phyloP scores from a whole-genome alignment of 2,797 vertebrate species.

The Pangasius larnaudii region DNA sequence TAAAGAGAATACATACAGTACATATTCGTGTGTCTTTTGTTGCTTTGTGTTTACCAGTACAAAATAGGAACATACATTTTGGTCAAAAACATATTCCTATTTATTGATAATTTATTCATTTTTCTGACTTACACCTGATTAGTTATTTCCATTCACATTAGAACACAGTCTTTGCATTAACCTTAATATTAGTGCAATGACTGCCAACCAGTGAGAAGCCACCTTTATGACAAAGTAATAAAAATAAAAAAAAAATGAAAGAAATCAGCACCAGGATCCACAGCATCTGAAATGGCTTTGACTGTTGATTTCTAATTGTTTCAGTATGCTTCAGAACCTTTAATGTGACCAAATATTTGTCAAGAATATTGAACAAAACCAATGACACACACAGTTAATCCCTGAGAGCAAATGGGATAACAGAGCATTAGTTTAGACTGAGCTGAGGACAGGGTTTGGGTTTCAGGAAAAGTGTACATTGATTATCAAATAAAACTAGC shows the following conservation, averaged over 20 bases:
- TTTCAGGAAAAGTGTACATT: slow-evolving; percentile 26
- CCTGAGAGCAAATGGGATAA: slow-evolving; percentile 45
- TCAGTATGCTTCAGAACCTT: slow-evolving; percentile 16
- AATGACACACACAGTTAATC: slow-evolving; percentile 39
- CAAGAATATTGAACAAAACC: slow-evolving; percentile 6
- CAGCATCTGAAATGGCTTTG: slow-evolving; percentile 13
- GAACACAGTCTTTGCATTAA: slow-evolving; percentile 46
- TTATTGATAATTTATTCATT: slow-evolving; percentile 52
- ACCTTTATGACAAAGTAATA: slow-evolving; percentile 25
- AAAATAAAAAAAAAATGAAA: not conserved
- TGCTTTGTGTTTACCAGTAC: not conserved
- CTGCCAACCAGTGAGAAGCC: slow-evolving; percentile 45
- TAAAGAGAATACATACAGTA: slow-evolving; percentile 12
- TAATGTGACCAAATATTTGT: slow-evolving; percentile 21
- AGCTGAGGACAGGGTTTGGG: not conserved
- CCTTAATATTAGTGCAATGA: slow-evolving; percentile 24
- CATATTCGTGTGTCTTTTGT: not conserved
- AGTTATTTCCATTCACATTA: slow-evolving; percentile 57
- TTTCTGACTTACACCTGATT: slow-evolving; percentile 44
- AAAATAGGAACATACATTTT: not conserved
- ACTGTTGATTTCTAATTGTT: slow-evolving; percentile 11
- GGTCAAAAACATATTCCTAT: slow-evolving; percentile 40
- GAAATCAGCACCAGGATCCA: slow-evolving; percentile 30
- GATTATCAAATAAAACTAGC: slow-evolving; percentile 30
- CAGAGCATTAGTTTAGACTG: slow-evolving; percentile 31